Base-by-base conservation (phyloP, 2,113 vertebrate genomes). In the Callionymus lyra region DNA sequence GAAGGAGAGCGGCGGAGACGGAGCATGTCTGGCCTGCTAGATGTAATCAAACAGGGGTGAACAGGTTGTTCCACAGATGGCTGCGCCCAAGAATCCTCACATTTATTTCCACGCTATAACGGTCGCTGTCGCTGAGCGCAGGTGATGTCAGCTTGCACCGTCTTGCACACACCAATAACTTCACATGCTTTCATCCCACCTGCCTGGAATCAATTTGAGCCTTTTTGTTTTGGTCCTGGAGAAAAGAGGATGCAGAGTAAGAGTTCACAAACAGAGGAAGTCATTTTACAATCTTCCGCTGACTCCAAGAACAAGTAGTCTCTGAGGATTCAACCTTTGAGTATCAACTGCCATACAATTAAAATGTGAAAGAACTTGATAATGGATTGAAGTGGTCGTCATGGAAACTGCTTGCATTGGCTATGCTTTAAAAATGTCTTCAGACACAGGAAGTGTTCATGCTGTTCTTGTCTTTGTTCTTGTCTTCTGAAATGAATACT, bases 51-150 rank as follows among this genome's bases (percentile, higher is more conserved):
- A 79, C 65, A 63, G 46, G 59, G 63, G 56, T 65, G 70, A 72
- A 57, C 69, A 71, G 67, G 72, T 80, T 76, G 60, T 53, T 74
- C 59, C 70, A 67, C 79, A 78, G 70, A 77, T 78, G 76, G 77
- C 51, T 66, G 69, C 71, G 57, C 59, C 18, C 11, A 37, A 65
- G 47, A 76, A 67, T 63, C 60, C 66, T 69, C 40, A 14, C 34
- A 65, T 79, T 70, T 63, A 69, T 74, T 78, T 74, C 53, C 44
- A 47, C 42, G 37, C 59, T 49, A 34, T 62, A 81, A 71, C 68
- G 63, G 62, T 67, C 17, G 15, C 50, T 67, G 65, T 70, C 70
- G 62, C 49, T 2, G 9, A 13, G 34, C 32, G 6, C 66, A 59
- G 76, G 70, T 69, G 67, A 69, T 65, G 54, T 60, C 58, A 50